Evolutionary conservation across 1,140 invertebrate genomes (phyloP), one percentile per base, ranked within the genome.

Genomic region (Drosophila obscura): DNA sequence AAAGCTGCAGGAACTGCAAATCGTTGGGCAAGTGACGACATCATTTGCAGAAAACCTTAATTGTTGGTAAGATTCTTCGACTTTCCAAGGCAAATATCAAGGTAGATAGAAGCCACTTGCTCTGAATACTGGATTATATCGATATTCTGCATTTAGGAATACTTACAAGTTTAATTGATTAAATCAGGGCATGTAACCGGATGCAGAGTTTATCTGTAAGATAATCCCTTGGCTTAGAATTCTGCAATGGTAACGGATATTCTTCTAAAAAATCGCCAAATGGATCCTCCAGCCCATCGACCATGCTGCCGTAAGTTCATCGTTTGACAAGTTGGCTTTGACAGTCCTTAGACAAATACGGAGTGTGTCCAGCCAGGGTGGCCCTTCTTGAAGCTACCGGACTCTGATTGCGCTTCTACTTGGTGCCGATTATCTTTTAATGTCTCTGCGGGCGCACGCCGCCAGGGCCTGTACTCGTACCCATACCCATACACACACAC

Each of bases 381-480:
- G 24, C 26, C 44, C 26, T 50, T 58, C 39, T 41, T 31, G 31
- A 31, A 8, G 43, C 16, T 16, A 5, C 8, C 16, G 43, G 63
- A 50, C 16, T 49, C 51, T 69, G 66, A 69, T 69, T 69, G 66
- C 66, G 66, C 66, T 68, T 69, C 66, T 56, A 57, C 46, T 53
- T 51, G 71, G n/a, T 52, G 59, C 51, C 50, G 69, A 58, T 74
- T 74, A 74, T 74, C 61, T 59, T 74, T 74, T 64, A 74, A 67
- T 67, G 51, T 60, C 44, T 61, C 56, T 56, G 22, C 56, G 35
- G 73, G 73, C 62, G 68, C 49, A 60, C 49, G 60, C 60, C 48
- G n/a, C 8, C 28, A 28, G 46, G 1, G 9, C 5, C 7, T 5
- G 5, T 5, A 11, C 26, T 3, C 45, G 5, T 16, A 8, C n/a